A percentile compares a stretch with the other conserved stretches of the same genome.
Conservation (phyloP, 2,888 invertebrate species). For the Aspidiotus destructor region DNA sequence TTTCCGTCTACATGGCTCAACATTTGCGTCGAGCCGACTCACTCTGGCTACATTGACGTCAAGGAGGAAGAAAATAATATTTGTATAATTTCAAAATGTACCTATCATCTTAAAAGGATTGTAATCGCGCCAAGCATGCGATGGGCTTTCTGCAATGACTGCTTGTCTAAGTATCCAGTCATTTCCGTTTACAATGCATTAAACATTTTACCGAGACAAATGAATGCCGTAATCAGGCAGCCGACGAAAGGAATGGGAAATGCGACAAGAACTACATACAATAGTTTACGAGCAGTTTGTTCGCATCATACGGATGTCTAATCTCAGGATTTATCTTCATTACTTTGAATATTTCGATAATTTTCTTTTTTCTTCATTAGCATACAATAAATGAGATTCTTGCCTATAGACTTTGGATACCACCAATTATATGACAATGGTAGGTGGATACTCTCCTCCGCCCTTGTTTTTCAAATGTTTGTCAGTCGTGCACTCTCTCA, state of each 20-base stretch:
- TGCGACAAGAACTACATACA: neutral
- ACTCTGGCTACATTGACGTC: neutral
- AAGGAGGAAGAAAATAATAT: neutral
- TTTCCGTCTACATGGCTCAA: neutral
- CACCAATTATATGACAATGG: no score
- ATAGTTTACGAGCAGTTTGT: no score
- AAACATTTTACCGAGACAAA: constrained; percentile 30
- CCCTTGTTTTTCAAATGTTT: no score
- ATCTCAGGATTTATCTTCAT: no score
- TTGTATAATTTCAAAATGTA: neutral
- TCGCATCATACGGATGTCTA: no score
- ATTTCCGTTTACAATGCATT: constrained; percentile 32
- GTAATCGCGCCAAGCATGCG: neutral
- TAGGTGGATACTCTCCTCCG: no score
- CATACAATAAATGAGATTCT: no score
- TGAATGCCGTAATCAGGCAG: constrained; percentile 25
- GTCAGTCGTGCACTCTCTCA: no score
- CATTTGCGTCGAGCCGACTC: neutral
- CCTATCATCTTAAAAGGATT: neutral
- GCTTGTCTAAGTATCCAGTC: constrained; percentile 24
- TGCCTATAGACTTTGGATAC: no score
- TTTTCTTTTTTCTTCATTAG: no score
- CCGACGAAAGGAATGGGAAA: constrained; percentile 12
- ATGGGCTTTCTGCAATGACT: neutral
- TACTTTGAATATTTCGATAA: no score